Conservation (phyloP, 2,888 invertebrate genomes). For the Molorchus minor region DNA sequence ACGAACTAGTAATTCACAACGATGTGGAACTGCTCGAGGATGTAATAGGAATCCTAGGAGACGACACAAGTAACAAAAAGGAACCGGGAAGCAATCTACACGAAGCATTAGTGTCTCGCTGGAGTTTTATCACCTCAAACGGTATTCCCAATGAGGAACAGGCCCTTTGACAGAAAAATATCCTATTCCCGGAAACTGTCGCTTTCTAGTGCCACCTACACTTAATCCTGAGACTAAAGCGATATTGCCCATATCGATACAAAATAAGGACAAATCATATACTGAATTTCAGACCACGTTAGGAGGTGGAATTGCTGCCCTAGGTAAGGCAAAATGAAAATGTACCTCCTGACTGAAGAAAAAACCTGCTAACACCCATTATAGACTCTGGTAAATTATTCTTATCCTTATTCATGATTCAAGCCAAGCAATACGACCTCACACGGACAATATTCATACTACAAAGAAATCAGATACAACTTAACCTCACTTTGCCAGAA, state of each 20-base stretch:
- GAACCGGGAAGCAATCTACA: neutral
- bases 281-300: no score
- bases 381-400: no score
- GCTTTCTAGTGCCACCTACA: neutral
- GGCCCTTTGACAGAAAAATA: neutral
- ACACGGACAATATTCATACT: no score
- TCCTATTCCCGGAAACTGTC: neutral
- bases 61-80: neutral
- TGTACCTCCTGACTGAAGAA: no score
- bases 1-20: neutral
- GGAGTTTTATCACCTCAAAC: neutral
- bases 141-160: neutral
- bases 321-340: no score
- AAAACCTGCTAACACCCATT: no score
- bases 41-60: neutral
- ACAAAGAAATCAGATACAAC: no score
- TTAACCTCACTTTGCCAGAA: no score
- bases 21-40: conserved; percentile 3
- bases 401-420: no score
- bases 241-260: neutral
- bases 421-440: no score
- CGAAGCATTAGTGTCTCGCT: neutral
- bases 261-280: neutral
- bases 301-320: no score
- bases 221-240: neutral